phyloP scores from a whole-genome alignment of 1,140 invertebrate species.

The Amphibalanus amphitrite region DNA sequence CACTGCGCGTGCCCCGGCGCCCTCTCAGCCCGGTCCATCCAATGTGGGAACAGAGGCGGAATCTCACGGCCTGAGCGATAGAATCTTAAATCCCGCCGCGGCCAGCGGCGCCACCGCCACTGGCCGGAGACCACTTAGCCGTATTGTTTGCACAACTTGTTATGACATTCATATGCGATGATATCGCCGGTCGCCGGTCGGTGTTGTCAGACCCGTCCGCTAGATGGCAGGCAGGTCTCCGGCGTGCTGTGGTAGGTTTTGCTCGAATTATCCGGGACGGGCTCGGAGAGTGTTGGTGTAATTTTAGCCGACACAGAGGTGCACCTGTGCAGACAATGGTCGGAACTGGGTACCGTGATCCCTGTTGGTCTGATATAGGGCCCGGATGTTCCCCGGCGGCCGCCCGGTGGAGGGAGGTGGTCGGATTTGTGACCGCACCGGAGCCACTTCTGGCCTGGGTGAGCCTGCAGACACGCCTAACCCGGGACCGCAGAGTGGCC shows the following conservation, averaged over 20 bases:
- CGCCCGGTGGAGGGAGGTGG: too few relatives aligned
- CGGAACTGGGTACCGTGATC: too few relatives aligned
- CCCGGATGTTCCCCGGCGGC: too few relatives aligned
- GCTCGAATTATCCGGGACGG: too few relatives aligned
- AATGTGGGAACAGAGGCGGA: not conserved
- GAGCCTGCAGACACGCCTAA: too few relatives aligned
- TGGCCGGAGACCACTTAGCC: not conserved
- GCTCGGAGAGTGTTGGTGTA: too few relatives aligned
- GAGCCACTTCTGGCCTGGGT: too few relatives aligned
- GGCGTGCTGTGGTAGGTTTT: not conserved
- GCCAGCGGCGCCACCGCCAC: not conserved
- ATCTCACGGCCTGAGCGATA: not conserved
- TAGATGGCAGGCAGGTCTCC: not conserved
- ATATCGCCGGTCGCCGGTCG: not conserved
- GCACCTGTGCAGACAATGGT: too few relatives aligned
- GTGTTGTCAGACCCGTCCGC: not conserved
- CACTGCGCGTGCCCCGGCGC: not conserved
- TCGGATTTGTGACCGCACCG: too few relatives aligned
- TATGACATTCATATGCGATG: conserved; percentile 1
- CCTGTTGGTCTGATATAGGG: too few relatives aligned
- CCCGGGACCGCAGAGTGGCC: too few relatives aligned
- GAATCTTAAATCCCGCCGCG: not conserved
- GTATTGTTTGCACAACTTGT: conserved; percentile 1
- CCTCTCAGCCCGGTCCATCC: not conserved
- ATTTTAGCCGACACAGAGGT: too few relatives aligned